Percentiles rank a stretch among this genome's conserved stretches.
phyloP scores from a whole-genome alignment of 2,797 vertebrate species.

The Sebastes hopkinsi region DNA sequence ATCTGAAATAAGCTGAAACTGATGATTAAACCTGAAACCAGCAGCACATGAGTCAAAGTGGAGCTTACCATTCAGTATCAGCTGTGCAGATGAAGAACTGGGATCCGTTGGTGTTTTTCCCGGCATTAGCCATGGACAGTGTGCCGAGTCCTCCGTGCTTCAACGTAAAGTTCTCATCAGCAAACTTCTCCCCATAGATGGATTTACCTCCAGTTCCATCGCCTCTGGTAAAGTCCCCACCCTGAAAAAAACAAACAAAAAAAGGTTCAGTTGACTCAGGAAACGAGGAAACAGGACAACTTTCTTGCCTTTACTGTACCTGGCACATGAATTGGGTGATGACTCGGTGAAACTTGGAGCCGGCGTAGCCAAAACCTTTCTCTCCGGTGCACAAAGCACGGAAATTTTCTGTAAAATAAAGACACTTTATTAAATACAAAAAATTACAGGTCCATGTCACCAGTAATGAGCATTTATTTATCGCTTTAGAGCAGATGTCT shows the following conservation, averaged over 20 bases:
- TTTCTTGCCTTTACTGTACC: conserved; percentile 46
- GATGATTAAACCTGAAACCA: not conserved
- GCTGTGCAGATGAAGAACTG: conserved; percentile 96
- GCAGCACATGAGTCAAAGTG: rapidly evolving
- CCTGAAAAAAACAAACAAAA: not conserved
- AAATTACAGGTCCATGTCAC: too few relatives aligned
- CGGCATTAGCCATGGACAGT: conserved; percentile 95
- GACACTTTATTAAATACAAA: not conserved
- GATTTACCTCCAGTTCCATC: conserved; percentile 91
- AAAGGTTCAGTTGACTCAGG: not conserved
- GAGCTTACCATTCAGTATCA: conserved; percentile 86
- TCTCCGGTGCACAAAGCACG: conserved; percentile 81
- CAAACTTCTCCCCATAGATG: conserved; percentile 92
- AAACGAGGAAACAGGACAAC: not conserved
- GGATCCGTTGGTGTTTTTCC: conserved; percentile 92
- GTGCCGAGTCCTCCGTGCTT: conserved; percentile 87
- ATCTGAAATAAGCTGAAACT: not conserved
- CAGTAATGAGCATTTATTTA: not conserved
- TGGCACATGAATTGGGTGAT: conserved; percentile 81
- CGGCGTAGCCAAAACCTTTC: conserved; percentile 79
- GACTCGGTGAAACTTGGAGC: conserved; percentile 77
- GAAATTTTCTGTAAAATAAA: conserved; percentile 78
- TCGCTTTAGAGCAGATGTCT: not conserved
- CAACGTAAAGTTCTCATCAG: conserved; percentile 93
- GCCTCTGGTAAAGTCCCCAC: not conserved